Evolutionary conservation across 1,140 invertebrate species (phyloP).

Genomic region (Nasonia vitripennis): DNA sequence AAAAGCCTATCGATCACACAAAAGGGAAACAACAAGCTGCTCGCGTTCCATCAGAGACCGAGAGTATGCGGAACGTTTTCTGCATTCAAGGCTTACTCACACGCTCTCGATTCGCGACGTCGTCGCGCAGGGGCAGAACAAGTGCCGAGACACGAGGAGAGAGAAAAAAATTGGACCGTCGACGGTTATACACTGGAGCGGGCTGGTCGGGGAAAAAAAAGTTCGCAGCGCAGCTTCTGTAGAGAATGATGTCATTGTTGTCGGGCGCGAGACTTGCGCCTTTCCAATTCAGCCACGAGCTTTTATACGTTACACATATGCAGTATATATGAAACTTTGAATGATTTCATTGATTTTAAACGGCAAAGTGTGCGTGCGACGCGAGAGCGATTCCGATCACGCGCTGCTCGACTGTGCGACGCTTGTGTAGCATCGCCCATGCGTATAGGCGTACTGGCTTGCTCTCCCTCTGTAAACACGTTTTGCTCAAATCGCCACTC

Average conservation of each 20-base stretch:
- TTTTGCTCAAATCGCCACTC: background rate
- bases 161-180: background rate
- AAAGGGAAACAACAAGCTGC: too few species aligned
- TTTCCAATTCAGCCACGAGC: background rate
- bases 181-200: background rate
- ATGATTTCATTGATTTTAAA: constrained; percentile 40
- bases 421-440: background rate
- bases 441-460: too few species aligned
- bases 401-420: background rate
- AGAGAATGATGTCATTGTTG: constrained; percentile 48
- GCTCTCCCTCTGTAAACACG: background rate
- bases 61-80: background rate
- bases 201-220: background rate
- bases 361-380: background rate
- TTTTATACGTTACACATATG: background rate
- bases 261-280: constrained; percentile 8
- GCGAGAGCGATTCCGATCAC: background rate
- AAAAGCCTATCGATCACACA: background rate
- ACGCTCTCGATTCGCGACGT: background rate
- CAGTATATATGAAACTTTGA: background rate
- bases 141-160: background rate
- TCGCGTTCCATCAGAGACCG: too few species aligned
- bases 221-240: background rate
- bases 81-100: background rate
- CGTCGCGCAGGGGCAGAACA: background rate